Evolutionary conservation across 2,888 invertebrate species (phyloP).

Genomic region (Cryptus armator): DNA sequence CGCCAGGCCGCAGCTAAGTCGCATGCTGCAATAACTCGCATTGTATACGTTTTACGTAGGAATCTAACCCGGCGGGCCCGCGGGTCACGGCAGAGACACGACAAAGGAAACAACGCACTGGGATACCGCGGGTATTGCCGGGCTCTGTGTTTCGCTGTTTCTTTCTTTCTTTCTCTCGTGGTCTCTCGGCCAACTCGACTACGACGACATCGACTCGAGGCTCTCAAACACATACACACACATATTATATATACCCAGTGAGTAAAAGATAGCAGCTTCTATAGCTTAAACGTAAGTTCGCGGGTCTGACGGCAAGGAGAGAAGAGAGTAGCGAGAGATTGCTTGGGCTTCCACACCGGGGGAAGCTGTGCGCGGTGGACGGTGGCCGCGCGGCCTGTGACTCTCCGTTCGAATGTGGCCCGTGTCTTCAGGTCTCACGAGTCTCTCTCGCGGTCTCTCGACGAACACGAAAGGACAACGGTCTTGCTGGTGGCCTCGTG

Average conservation of each 20-base stretch:
- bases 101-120: conserved; percentile 72
- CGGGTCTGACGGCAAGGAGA: conserved; percentile 23
- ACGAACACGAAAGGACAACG: conserved; percentile 66
- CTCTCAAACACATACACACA: conserved; percentile 58
- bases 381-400: conserved; percentile 33
- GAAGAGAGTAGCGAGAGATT: conserved; percentile 37
- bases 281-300: conserved; percentile 12
- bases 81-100: conserved; percentile 82
- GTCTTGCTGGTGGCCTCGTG: conserved; percentile 67
- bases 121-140: conserved; percentile 67
- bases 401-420: conserved; percentile 30
- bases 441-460: conserved; percentile 48
- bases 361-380: conserved; percentile 23
- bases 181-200: conserved; percentile 58
- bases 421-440: conserved; percentile 50
- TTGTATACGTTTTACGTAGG: conserved; percentile 83
- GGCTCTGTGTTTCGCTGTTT: conserved; percentile 57
- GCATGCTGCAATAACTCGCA: conserved; percentile 84
- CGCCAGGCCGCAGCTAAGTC: conserved; percentile 77
- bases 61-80: conserved; percentile 84
- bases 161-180: conserved; percentile 38
- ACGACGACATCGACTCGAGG: conserved; percentile 57
- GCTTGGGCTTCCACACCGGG: conserved; percentile 35
- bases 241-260: conserved; percentile 46
- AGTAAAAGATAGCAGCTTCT: conserved; percentile 13